phyloP scores from a whole-genome alignment of 2,888 invertebrate genomes.

The Platycnemis pennipes region DNA sequence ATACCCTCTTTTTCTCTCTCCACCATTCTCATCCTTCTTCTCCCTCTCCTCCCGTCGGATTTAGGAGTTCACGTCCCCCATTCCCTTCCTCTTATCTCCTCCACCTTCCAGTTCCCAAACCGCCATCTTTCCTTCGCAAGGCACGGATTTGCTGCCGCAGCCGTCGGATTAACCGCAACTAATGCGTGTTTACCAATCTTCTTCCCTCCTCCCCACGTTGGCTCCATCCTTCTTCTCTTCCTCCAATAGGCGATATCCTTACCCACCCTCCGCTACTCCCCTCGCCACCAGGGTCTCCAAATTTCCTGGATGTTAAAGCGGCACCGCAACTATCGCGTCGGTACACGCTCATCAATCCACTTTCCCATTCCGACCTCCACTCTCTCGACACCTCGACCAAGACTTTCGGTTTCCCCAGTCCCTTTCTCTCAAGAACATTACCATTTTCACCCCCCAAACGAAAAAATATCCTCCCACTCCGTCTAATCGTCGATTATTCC shows the following conservation, averaged over 20 bases:
- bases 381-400: not conserved
- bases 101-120: not conserved
- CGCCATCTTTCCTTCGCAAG: not conserved
- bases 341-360: not conserved
- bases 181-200: conserved; percentile 9
- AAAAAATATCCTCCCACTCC: not conserved
- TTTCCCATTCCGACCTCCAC: not conserved
- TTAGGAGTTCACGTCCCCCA: not conserved
- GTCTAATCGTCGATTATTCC: no score
- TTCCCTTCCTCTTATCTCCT: not conserved
- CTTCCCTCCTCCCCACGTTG: not conserved
- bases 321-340: not conserved
- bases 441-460: not conserved
- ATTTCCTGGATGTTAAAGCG: not conserved
- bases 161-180: not conserved
- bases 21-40: not conserved
- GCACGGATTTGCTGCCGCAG: not conserved
- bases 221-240: not conserved
- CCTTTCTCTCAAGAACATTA: not conserved
- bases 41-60: no score
- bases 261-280: not conserved
- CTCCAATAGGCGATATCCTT: not conserved
- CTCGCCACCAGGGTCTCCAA: not conserved
- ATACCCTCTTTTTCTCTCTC: not conserved
- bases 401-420: not conserved